Percentiles rank a stretch among this genome's conserved stretches.
Conservation (phyloP, 1,140 invertebrate genomes). For the Bombus consobrinus region DNA sequence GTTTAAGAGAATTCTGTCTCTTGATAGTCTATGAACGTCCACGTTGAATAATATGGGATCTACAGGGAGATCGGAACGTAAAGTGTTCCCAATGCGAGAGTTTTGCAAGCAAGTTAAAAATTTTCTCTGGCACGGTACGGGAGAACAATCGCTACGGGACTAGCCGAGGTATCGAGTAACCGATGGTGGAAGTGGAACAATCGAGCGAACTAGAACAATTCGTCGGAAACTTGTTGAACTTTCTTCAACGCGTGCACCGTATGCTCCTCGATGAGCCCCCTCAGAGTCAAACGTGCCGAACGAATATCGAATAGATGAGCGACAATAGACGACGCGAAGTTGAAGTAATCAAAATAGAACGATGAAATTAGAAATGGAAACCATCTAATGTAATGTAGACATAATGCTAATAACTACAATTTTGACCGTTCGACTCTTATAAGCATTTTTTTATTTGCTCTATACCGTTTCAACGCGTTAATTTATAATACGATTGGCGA, state of each 20-base stretch:
- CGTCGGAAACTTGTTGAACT: conserved; percentile 65
- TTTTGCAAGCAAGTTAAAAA: neutral
- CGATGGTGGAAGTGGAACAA: conserved; percentile 40
- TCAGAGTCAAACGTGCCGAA: conserved; percentile 35
- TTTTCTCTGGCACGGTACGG: neutral
- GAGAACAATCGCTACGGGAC: neutral
- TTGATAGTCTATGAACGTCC: too few species aligned
- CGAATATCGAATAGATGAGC: conserved; percentile 28
- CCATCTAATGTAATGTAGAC: neutral
- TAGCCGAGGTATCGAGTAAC: conserved; percentile 17
- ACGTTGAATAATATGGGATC: neutral
- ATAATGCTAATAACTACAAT: neutral
- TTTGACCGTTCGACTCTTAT: neutral
- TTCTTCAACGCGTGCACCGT: conserved; percentile 46
- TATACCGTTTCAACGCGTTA: neutral
- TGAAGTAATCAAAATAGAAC: conserved; percentile 5
- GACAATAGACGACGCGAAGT: neutral
- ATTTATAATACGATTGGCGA: too few species aligned
- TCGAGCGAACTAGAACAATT: conserved; percentile 53
- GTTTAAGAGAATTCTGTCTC: conserved; percentile 22
- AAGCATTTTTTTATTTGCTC: neutral
- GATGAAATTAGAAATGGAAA: neutral
- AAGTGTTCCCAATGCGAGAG: neutral
- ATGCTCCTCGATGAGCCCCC: conserved; percentile 35
- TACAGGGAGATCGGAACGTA: neutral